Evolutionary conservation across 2,797 vertebrate genomes (phyloP).

Genomic region (Manis pentadactyla): DNA sequence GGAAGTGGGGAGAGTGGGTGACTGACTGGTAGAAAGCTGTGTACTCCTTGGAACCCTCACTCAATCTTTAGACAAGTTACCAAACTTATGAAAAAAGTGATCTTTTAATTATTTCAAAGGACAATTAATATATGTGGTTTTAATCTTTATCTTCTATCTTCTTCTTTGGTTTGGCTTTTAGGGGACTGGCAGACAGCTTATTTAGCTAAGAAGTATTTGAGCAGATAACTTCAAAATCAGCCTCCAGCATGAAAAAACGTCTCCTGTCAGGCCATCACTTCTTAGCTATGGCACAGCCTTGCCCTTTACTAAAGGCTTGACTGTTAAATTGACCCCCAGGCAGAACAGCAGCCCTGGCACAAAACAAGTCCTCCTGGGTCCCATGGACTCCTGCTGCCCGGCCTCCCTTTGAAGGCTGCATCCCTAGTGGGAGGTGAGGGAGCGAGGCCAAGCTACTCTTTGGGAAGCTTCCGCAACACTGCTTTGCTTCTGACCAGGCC

Average conservation of each 20-base stretch:
- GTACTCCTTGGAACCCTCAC: neutral
- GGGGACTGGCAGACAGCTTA: neutral
- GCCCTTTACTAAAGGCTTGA: neutral
- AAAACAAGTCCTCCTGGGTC: neutral
- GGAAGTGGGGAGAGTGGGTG: too few species aligned
- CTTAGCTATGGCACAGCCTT: neutral
- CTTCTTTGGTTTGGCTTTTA: neutral
- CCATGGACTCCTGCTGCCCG: rapidly evolving
- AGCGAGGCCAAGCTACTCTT: neutral
- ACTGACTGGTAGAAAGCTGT: neutral
- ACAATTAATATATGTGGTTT: neutral
- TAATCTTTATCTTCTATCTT: neutral
- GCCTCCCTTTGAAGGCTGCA: neutral
- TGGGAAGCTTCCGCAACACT: too few species aligned
- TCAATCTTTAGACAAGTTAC: neutral
- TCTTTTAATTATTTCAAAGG: neutral
- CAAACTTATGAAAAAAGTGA: neutral
- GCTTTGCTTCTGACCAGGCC: neutral
- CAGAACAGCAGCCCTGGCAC: neutral
- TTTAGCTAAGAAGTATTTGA: neutral
- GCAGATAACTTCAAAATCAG: neutral
- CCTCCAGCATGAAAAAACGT: neutral
- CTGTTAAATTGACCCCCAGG: neutral
- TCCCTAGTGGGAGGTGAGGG: neutral
- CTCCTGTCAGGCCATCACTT: neutral